Base-by-base conservation (phyloP, 2,888 invertebrate genomes). In the Synanthedon tipuliformis region DNA sequence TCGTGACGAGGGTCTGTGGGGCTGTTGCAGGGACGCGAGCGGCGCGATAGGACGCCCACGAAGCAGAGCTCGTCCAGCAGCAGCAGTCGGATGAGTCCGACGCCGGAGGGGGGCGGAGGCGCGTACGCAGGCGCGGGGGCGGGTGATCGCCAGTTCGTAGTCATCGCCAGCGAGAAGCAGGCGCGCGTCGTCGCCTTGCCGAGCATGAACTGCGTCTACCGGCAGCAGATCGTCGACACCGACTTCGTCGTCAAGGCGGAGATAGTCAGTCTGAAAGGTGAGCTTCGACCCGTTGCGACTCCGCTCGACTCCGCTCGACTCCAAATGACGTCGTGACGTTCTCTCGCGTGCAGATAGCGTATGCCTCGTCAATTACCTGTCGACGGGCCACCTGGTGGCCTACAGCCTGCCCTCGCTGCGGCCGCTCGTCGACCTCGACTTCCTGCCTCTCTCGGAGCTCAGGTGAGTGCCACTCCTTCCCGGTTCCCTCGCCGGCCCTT, bases 391-490 rank as follows among this genome's bases (percentile, higher is more conserved):
- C 87, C 89, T 99, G 73, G 91, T 93, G 73, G 95, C 96, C 59
- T 96, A 96, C 89, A 97, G 96, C 88, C 90, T 99, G 81, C 99
- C 99, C 57, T 97, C 97, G 78, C 91, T 99, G 69, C 93, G 96
- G 82, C 94, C 94, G 66, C 91, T 99, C 61, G 90, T 97, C 71
- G 95, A 98, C 83, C 92, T 95, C 59, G 96, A 97, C 86, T 97
- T 98, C 89, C 91, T 98, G 71, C 97, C 98, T 58, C 91, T 96
- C 63, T 92, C 95, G 61, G 97, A 98, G 86, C 92, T 97, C 87
- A 97, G 96, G 96, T 96, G 89, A 89, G 85, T 34, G 34, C 34
- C 3, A 5, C 10, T 12, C 41, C 18, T 27, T 49, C 12, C 27
- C 55, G 16, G 55, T 12, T 45, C 34, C 48, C 51, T 40, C 10